phyloP scores from a whole-genome alignment of 1,140 invertebrate species.

The Odontomachus brunneus region DNA sequence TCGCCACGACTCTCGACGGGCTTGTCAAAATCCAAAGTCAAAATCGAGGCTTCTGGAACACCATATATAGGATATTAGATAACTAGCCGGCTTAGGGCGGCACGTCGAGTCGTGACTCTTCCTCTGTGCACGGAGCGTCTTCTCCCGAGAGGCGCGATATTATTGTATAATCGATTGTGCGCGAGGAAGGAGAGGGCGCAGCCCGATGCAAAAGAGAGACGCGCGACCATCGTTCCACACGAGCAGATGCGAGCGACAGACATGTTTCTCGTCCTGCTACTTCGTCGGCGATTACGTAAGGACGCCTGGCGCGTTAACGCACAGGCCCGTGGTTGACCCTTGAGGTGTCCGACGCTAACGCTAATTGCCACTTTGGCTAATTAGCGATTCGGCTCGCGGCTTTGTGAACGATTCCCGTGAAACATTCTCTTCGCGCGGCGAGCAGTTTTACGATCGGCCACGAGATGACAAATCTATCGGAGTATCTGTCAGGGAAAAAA shows the following conservation, averaged over 20 bases:
- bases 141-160: slow-evolving; percentile 54
- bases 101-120: slow-evolving; percentile 62
- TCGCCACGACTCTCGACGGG: too few species aligned
- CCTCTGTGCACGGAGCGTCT: slow-evolving; percentile 43
- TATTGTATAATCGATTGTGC: slow-evolving; percentile 74
- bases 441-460: too few species aligned
- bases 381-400: too few species aligned
- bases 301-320: not conserved
- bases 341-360: not conserved
- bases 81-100: slow-evolving; percentile 37
- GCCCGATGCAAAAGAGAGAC: not conserved
- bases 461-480: too few species aligned
- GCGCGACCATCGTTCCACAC: not conserved
- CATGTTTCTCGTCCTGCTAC: not conserved
- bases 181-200: slow-evolving; percentile 20
- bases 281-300: slow-evolving; percentile 28
- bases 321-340: not conserved
- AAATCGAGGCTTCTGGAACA: not conserved
- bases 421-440: too few species aligned
- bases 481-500: too few species aligned
- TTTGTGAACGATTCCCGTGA: too few species aligned
- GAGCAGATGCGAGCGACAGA: slow-evolving; percentile 31
- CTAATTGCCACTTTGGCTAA: too few species aligned
- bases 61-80: slow-evolving; percentile 56
- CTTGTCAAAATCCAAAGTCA: too few species aligned